Evolutionary conservation across 1,140 invertebrate genomes (phyloP).

Genomic region (Prorops nasuta): DNA sequence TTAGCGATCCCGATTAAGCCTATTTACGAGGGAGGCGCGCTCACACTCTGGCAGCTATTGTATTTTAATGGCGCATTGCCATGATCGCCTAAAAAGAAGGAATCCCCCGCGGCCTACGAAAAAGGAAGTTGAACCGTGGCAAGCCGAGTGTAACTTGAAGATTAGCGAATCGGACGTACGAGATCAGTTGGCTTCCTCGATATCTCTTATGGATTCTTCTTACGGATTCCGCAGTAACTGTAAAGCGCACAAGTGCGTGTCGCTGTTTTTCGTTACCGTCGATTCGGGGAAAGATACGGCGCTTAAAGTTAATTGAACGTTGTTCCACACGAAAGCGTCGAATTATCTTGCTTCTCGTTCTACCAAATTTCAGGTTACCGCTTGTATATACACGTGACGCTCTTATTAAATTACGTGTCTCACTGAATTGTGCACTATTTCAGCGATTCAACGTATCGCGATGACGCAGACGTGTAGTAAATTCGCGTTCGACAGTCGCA

Average conservation of each 20-base stretch:
- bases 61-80: conserved; percentile 52
- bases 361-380: too few relatives aligned
- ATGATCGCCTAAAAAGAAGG: conserved; percentile 27
- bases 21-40: conserved; percentile 51
- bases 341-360: not conserved
- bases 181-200: conserved; percentile 3
- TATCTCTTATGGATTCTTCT: too few relatives aligned
- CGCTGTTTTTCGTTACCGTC: conserved; percentile 11
- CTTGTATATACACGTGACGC: too few relatives aligned
- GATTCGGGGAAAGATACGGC: conserved; percentile 10
- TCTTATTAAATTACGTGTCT: too few relatives aligned
- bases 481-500: too few relatives aligned
- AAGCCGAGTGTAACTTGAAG: conserved; percentile 24
- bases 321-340: not conserved
- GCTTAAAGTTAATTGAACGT: not conserved
- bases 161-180: conserved; percentile 35
- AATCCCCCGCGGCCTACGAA: conserved; percentile 19
- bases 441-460: too few relatives aligned
- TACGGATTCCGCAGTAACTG: too few relatives aligned
- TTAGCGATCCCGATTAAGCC: conserved; percentile 57
- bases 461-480: too few relatives aligned
- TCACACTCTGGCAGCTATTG: conserved; percentile 53
- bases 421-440: too few relatives aligned
- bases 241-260: too few relatives aligned
- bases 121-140: conserved; percentile 35